These are phyloP conservation scores for Grus americana DNA, from an alignment of 2,113 vertebrate genomes.

Conservation along the genomic window DNA sequence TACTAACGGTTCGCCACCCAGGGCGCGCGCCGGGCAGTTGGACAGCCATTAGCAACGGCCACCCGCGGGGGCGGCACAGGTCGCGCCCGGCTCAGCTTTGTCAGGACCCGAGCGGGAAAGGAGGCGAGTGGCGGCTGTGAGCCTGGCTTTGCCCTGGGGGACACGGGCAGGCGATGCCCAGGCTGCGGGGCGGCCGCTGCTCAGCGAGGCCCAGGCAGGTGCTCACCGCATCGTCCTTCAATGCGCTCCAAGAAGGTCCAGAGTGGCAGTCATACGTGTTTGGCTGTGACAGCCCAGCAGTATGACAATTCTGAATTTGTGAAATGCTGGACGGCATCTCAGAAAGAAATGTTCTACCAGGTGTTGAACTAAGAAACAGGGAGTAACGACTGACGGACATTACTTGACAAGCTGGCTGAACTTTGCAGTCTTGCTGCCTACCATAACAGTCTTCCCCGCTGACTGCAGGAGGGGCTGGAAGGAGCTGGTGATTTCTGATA, in stretches of 20 bases:
- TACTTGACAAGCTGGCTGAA: neutral
- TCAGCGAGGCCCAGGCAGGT: neutral
- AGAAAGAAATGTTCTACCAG: accelerated
- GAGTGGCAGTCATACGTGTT: accelerated
- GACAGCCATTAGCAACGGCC: neutral
- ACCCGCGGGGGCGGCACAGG: neutral
- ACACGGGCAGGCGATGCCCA: too few relatives aligned
- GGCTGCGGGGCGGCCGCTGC: neutral
- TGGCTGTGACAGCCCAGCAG: accelerated
- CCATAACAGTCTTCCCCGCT: accelerated
- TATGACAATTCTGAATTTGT: accelerated
- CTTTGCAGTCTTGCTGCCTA: accelerated
- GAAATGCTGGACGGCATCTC: neutral
- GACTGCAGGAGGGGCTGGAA: neutral
- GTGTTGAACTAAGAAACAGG: accelerated
- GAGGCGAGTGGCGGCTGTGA: neutral
- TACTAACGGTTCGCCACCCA: neutral
- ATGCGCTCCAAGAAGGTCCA: accelerated
- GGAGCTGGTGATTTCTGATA: neutral
- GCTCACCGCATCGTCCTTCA: accelerated
- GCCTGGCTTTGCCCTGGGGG: too few relatives aligned
- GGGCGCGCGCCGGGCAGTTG: neutral
- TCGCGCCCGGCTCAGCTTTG: neutral
- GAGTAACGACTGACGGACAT: accelerated
- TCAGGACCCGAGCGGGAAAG: neutral